Evolutionary conservation across 2,797 vertebrate species (phyloP), one percentile per base, ranked within the genome.

Genomic region (Gallirallus australis): DNA sequence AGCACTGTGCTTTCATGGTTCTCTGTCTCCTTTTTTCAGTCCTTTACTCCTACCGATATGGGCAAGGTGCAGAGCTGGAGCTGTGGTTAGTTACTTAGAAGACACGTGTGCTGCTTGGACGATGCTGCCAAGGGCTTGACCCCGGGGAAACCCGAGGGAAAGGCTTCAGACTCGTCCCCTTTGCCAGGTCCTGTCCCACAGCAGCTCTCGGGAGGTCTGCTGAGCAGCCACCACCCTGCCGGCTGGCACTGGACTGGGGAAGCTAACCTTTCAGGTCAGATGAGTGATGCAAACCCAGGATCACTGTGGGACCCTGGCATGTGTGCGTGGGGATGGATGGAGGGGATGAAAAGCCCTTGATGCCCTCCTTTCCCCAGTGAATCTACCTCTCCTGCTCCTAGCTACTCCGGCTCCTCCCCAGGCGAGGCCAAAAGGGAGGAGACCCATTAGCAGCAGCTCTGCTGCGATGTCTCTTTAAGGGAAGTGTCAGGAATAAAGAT

Each of bases 401-500:
- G 48, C 15, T 66, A 23, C 35, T 77, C 86, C 81, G 57, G 21
- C 37, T 77, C 70, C 47, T 90, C 47, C 54, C 15, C 0, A 0
- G 37, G 35, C 0, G 3, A 86, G 76, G 60, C 54, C 71, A 69
- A 30, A 28, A 64, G 84, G 68, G 71, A 86, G 31, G 60, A 80
- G 56, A 30, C 81, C 94, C 50, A 68, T 95, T 89, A 93, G 54
- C 78, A 69, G 64, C 71, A 95, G 75, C 47, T 82, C 37, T 68
- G 59, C 68, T 79, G 90, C 16, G 37, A 53, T 66, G 56, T 91
- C 90, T 82, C 94, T 96, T 96, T 96, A 97, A 97, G 94, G 70
- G 48, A 95, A 95, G 35, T 87, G 91, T 91, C 94, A 95, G 77
- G 89, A 96, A 89, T 75, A 84, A 96, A 96, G 92, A 96, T 96